A percentile compares a stretch with the other conserved stretches of the same genome.
These are phyloP conservation scores for Leucophenga montana DNA, from an alignment of 2,888 invertebrate genomes.

Conservation along the genomic window DNA sequence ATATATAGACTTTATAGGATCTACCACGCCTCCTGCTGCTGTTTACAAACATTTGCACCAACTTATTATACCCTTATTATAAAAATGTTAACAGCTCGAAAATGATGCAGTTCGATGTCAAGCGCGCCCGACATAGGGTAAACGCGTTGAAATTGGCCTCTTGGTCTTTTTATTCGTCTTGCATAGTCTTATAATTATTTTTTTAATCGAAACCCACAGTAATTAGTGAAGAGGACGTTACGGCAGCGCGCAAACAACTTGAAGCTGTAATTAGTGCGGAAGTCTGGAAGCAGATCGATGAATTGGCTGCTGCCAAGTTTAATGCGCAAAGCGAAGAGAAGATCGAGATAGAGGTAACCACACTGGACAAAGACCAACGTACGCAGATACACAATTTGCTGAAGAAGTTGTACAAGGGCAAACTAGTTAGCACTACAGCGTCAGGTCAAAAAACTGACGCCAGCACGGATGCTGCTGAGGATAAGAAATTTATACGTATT, in stretches of 20 bases:
- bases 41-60: no score
- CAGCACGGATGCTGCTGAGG: slow-evolving; percentile 26
- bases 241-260: slow-evolving; percentile 70
- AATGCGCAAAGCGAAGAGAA: slow-evolving; percentile 42
- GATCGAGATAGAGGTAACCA: slow-evolving; percentile 78
- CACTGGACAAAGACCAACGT: slow-evolving; percentile 81
- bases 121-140: no score
- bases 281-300: slow-evolving; percentile 78
- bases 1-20: no score
- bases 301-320: slow-evolving; percentile 54
- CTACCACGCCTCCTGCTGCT: no score
- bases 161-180: no score
- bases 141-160: no score
- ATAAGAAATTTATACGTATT: slow-evolving; percentile 57
- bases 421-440: slow-evolving; percentile 79
- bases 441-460: slow-evolving; percentile 70
- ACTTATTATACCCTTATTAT: no score
- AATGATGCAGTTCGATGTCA: no score
- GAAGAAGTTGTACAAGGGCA: slow-evolving; percentile 78
- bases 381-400: slow-evolving; percentile 82
- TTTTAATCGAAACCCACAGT: slow-evolving; percentile 40
- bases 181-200: neutral
- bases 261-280: slow-evolving; percentile 75
- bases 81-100: no score
- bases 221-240: slow-evolving; percentile 51